Base-by-base conservation (phyloP, 1,140 invertebrate species). In the Musca vetustissima region DNA sequence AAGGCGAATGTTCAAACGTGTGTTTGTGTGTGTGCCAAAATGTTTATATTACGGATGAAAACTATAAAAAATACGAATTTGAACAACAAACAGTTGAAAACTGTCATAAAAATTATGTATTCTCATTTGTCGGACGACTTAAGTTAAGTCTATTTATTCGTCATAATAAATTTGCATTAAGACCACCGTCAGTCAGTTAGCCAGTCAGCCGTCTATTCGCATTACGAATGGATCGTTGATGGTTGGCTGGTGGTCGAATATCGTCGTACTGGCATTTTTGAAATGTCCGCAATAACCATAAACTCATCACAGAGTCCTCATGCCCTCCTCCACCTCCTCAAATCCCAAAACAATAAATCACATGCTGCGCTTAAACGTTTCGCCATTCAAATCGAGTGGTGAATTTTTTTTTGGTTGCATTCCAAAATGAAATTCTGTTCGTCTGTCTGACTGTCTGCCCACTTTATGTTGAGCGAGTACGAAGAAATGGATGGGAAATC, bases 81-180 rank as follows among this genome's bases (percentile, higher is more conserved):
- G 8, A 55, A 24, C 52, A 55, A 55, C 52, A 24, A 32, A 55
- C 52, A 24, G 52, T 22, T 55, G 14, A 55, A 55, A 49, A 55
- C 8, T 55, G 22, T 24, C 52, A 24, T 55, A 55, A 55, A 24
- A 55, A 55, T 55, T 25, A 32, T 32, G 28, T 32, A 55, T 55
- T 55, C 52, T 55, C 24, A 17, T 55, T 55, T 21, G 52, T 55
- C 22, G 21, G 8, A 22, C 17, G 50, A 19, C 17, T 53, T 53
- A 53, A 53, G 17, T 22, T 55, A 13, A 7, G 19, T 21, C 19
- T 55, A 24, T 53, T 53, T 55, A 32, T 32, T 32, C 28, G 28
- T 32, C 14, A 55, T 22, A 24, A 55, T 55, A 55, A 55, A 55
- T 55, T 55, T 55, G 52, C 52, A 55, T 55, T 55, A 55, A 55